Evolutionary conservation across 2,113 vertebrate species (phyloP), one percentile per base, ranked within the genome.

Genomic region (Cyprinus carpio): DNA sequence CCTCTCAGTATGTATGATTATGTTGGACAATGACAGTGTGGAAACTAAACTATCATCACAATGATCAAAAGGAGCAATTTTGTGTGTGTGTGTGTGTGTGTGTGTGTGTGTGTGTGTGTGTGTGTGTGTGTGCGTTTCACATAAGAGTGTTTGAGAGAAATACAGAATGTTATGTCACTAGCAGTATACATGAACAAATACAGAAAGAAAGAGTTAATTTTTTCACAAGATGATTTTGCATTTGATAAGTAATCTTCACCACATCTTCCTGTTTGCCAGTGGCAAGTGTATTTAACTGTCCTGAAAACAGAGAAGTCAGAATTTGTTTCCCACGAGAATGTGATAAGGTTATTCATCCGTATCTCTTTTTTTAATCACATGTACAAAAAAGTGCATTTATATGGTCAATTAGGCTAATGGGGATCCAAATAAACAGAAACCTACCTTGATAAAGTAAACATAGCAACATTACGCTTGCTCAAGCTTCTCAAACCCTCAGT

Each of bases 21-120:
- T 58, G 76, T 16, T 85, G 37, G 6, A 77, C 64, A 83, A 80
- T 62, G 37, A 77, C n/a, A 65, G 29, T 40, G 40, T 10, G 43
- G 60, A 43, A 51, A 84, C 15, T 81, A 83, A 84, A 82, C 34
- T 78, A 69, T 85, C 49, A 85, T 80, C 84, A 88, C 29, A 75
- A 37, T 49, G 49, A 4, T 31, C 31, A 40, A 51, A 40, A n/a
- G 72, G 60, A 11, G 13, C 49, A 27, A 37, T 5, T 9, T 43
- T 16, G 15, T 20, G 8, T 29, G 11, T 37, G 49, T 51, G 43
- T 12, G 43, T 2, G 2, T 46, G 37, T 40, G 37, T 40, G 37
- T 34, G 34, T 34, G 34, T 3, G 2, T 34, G 2, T 34, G 4
- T 40, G 37, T 40, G 37, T 40, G 37, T 8, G 7, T 40, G 40